Base-by-base conservation (phyloP, 64 coral and sea anemone genomes). In the Montipora cactus region DNA sequence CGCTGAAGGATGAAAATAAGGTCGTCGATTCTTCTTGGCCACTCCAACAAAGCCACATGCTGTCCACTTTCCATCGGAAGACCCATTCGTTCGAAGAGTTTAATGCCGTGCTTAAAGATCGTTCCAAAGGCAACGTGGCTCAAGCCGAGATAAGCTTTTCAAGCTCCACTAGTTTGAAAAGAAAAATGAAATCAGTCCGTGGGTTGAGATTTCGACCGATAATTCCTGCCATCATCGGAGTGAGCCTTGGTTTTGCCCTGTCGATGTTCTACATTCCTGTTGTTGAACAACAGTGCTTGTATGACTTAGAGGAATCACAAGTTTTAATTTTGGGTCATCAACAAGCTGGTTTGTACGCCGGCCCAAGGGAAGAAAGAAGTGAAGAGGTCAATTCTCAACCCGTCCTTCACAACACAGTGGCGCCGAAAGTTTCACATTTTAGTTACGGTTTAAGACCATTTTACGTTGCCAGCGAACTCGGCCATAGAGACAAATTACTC, bases 251-350 rank as follows among this genome's bases (percentile, higher is more conserved):
- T 3, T 99, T 99, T 59, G 98, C 98, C 2, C 82, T 99, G 19
- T 99, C 98, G 2, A 99, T 99, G 98, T 94, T 99, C 20, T 99
- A 99, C 50, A 99, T 99, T 58, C 98, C 98, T 18, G 88, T 99
- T 15, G 95, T 96, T 46, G 98, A 99, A 87, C 91, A 99, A 78
- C 92, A 99, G 18, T 99, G 98, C 61, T 93, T 99, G 15, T 95
- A 94, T 70, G 98, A 99, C 53, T 88, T 99, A 82, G 89, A 99
- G 86, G 95, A 96, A 57, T 96, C 98, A 4, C 91, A 99, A 77
- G 89, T 90, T 84, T 87, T 94, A 67, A 87, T 98, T 47, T 69
- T 98, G 74, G 92, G 92, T n/a, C 83, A 83, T 5, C 84, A 93
- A 74, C 88, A 92, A 59, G 80, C 91, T 3, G 82, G 94, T 8